phyloP scores from a whole-genome alignment of 2,888 invertebrate species.

The Aphelenchoides bicaudatus region DNA sequence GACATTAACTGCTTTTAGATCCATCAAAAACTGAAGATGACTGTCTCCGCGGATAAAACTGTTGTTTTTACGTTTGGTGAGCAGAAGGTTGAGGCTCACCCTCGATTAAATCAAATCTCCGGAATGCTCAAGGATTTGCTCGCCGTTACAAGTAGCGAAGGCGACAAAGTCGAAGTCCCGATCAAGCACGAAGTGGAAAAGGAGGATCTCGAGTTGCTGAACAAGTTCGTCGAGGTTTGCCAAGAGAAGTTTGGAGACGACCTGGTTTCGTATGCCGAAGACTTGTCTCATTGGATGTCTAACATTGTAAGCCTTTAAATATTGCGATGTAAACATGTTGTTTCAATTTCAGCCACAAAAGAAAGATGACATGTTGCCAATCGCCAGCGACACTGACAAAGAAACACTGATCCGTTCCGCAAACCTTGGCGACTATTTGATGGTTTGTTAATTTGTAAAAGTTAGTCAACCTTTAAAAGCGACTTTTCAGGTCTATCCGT shows the following conservation, averaged over 20 bases:
- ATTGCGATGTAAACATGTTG: not conserved
- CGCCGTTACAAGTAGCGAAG: not conserved
- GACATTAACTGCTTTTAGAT: too few relatives aligned
- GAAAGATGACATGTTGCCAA: not conserved
- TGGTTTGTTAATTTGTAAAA: too few relatives aligned
- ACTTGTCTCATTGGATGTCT: conserved; percentile 16
- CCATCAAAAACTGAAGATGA: not conserved
- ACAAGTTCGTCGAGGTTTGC: conserved; percentile 5
- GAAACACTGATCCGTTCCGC: conserved; percentile 12
- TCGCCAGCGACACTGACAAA: conserved; percentile 16
- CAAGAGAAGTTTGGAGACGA: not conserved
- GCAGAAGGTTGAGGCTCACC: conserved; percentile 7
- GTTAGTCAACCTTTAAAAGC: too few relatives aligned
- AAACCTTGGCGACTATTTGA: conserved; percentile 15
- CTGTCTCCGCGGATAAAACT: not conserved
- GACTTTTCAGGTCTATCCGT: too few relatives aligned
- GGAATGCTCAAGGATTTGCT: conserved; percentile 16
- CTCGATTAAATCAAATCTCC: not conserved
- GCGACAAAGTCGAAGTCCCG: conserved; percentile 1
- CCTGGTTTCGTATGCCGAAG: not conserved
- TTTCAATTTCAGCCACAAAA: conserved; percentile 12
- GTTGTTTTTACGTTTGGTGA: conserved; percentile 3
- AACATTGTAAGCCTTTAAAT: conserved; percentile 4
- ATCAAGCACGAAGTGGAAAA: not conserved
- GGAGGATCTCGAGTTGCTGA: conserved; percentile 8